These are phyloP conservation scores for Drosophila kikkawai DNA, from an alignment of 1,140 invertebrate species.

Conservation along the genomic window DNA sequence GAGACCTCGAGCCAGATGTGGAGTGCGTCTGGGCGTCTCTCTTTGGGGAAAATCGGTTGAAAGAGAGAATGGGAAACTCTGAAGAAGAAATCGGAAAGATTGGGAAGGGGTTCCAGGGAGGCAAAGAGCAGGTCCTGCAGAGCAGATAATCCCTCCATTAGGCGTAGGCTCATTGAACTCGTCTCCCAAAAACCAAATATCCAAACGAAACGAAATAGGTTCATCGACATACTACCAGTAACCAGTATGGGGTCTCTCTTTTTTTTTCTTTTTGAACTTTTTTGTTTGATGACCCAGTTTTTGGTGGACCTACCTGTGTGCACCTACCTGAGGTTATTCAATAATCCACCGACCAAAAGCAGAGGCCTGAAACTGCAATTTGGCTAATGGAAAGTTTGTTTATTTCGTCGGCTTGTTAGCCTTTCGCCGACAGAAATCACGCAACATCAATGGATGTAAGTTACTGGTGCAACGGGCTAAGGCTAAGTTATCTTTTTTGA, in stretches of 20 bases:
- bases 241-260: background rate
- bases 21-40: constrained; percentile 20
- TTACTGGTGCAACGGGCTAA: constrained; percentile 49
- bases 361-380: constrained; percentile 61
- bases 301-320: constrained; percentile 16
- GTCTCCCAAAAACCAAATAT: constrained; percentile 5
- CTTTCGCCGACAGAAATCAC: constrained; percentile 48
- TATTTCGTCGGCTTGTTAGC: constrained; percentile 29
- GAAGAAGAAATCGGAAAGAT: constrained; percentile 3
- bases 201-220: constrained; percentile 33
- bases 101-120: background rate
- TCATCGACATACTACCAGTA: constrained; percentile 50
- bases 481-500: constrained; percentile 10
- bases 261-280: background rate
- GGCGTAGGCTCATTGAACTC: constrained; percentile 70
- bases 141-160: constrained; percentile 75
- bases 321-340: constrained; percentile 53
- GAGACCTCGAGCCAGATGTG: constrained; percentile 2
- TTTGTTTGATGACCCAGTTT: constrained; percentile 44
- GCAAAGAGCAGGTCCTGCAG: constrained; percentile 21
- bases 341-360: constrained; percentile 53
- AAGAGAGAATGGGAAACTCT: background rate
- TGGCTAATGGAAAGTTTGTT: constrained; percentile 70
- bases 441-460: constrained; percentile 67
- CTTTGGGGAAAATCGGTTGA: background rate